A percentile compares a stretch with the other conserved stretches of the same genome.
Conservation (phyloP, 2,888 invertebrate species). For the Pseudococcus longispinus region DNA sequence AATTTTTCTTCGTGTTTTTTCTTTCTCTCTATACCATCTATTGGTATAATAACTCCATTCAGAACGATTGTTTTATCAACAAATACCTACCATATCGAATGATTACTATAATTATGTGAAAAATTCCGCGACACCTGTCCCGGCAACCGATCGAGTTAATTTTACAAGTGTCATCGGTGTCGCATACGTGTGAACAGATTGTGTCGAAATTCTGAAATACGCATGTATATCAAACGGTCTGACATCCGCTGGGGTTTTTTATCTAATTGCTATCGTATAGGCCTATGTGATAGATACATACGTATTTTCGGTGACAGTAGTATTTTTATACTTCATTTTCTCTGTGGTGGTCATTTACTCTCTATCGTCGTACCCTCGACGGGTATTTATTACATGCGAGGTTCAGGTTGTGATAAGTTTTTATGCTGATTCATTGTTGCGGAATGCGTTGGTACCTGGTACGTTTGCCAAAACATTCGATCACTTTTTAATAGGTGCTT, state of each 20-base stretch:
- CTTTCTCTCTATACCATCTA: neutral
- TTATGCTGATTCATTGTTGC: neutral
- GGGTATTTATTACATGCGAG: neutral
- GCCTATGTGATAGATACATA: neutral
- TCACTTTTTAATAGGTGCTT: no score
- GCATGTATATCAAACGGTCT: neutral
- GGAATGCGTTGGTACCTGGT: neutral
- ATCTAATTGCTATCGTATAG: neutral
- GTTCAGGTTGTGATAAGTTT: no score
- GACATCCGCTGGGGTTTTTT: neutral
- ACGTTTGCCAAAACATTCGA: no score
- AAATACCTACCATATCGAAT: conserved; percentile 16
- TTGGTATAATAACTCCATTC: neutral
- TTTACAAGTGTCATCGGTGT: neutral
- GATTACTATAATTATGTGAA: neutral
- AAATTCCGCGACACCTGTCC: neutral
- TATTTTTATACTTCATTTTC: neutral
- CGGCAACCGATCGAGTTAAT: neutral
- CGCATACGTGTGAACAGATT: neutral
- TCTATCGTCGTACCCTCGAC: neutral
- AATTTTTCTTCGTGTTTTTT: neutral
- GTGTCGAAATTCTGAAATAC: neutral
- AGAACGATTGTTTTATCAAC: neutral
- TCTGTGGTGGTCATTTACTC: neutral
- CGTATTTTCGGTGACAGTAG: neutral